These are phyloP conservation scores for Pseudanteris insignis DNA, from an alignment of 2,888 invertebrate genomes.

Conservation along the genomic window DNA sequence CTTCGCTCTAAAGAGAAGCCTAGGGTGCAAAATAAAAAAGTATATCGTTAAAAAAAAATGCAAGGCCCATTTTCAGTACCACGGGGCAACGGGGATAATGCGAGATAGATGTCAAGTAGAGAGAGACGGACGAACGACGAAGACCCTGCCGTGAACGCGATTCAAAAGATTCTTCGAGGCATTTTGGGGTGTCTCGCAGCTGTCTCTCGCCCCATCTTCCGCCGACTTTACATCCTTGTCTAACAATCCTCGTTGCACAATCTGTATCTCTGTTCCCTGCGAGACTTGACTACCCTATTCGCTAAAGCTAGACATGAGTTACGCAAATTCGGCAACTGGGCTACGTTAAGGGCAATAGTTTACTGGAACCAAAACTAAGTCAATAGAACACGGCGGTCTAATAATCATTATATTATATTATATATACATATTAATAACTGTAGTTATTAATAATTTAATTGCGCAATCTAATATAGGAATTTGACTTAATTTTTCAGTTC, in stretches of 20 bases:
- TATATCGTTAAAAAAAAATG: conserved; percentile 14
- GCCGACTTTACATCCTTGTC: conserved; percentile 22
- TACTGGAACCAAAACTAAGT: no score
- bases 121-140: conserved; percentile 15
- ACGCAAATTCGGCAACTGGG: conserved; percentile 33
- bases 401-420: no score
- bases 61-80: conserved; percentile 10
- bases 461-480: no score
- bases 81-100: conserved; percentile 3
- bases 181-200: conserved; percentile 57
- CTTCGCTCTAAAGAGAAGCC: conserved; percentile 4
- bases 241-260: not conserved
- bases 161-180: conserved; percentile 57
- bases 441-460: no score
- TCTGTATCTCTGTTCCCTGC: conserved; percentile 10
- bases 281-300: conserved; percentile 7
- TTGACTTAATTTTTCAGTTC: no score
- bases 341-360: not conserved
- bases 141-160: conserved; percentile 47
- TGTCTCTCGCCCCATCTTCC: conserved; percentile 50
- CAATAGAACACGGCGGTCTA: no score
- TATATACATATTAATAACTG: no score
- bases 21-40: no score
- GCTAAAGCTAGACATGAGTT: conserved; percentile 29
- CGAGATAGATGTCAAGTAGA: not conserved